A percentile compares a stretch with the other conserved stretches of the same genome.
Evolutionary conservation across 2,797 vertebrate species (phyloP).

Genomic region (Channa striata): DNA sequence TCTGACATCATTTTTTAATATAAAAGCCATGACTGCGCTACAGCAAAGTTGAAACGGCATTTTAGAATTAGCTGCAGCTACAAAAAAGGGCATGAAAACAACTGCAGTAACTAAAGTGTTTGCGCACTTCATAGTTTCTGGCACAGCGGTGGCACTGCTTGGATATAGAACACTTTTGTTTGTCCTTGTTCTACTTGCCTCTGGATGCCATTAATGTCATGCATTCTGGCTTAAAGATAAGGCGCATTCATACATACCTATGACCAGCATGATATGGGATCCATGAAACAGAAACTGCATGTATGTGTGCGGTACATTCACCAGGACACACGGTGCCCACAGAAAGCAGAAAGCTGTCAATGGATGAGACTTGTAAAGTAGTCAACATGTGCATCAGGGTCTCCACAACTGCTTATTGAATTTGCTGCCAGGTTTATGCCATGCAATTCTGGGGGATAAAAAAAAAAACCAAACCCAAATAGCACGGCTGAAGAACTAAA

Average conservation of each 20-base stretch:
- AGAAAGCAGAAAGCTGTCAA: conserved; percentile 50
- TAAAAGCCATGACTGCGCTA: too few species aligned
- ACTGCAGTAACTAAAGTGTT: background rate
- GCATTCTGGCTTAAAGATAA: conserved; percentile 20
- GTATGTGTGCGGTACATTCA: background rate
- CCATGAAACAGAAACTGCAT: conserved; percentile 4
- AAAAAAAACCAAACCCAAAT: conserved; percentile 8
- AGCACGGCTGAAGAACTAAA: conserved; percentile 33
- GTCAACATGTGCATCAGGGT: conserved; percentile 42
- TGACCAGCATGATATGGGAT: conserved; percentile 6
- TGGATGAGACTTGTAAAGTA: conserved; percentile 55
- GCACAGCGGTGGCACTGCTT: background rate
- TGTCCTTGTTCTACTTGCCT: background rate
- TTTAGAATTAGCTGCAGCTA: background rate
- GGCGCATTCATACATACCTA: conserved; percentile 17
- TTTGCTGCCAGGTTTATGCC: conserved; percentile 42
- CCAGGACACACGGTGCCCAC: conserved; percentile 6
- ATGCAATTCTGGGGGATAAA: conserved; percentile 21
- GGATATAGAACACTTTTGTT: background rate
- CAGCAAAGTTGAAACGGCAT: background rate
- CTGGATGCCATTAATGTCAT: conserved; percentile 11
- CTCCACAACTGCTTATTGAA: conserved; percentile 48
- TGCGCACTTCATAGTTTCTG: background rate
- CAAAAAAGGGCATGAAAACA: background rate
- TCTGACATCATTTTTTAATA: background rate